Base-by-base conservation (phyloP, 2,888 invertebrate species). In the Tenthredo distinguenda region DNA sequence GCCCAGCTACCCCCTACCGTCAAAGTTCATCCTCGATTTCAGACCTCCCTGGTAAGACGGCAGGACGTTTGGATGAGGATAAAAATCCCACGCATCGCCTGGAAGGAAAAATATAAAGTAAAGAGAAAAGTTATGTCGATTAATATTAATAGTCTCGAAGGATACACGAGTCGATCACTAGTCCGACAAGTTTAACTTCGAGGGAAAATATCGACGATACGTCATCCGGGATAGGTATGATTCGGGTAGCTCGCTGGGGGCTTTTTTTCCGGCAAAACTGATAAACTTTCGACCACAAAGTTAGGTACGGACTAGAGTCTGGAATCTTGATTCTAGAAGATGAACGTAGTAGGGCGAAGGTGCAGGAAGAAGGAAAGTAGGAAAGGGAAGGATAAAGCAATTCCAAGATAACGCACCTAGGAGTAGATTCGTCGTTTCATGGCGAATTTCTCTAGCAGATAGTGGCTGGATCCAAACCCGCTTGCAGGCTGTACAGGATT, bases 381-480 rank as follows among this genome's bases (percentile, higher is more conserved):
- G 68, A 26, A 31, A 43, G 21, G 72, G 21, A 74, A 18, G 72
- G 72, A 74, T 74, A 43, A 43, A 43, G 72, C 72, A 74, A 74
- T 74, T 74, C 43, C 43, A n/a, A 43, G 72, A 74, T 21, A 74
- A 74, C 72, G n/a, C 72, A 21, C n/a, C 26, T n/a, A 43, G 43
- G 40, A 74, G 72, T 74, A 43, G 72, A 68, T 34, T 34, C 68
- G 68, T 68, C 68, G 68, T 68, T 68, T 34, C 68, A 18, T 68
- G 15, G 68, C 6, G 18, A 68, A 74, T 74, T 21, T 43, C 72
- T 43, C 43, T 43, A 26, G 21, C 72, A 31, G 43, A 74, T 74
- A 40, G 43, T 74, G 40, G 26, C 72, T 12, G 26, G 72, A 40
- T 74, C 72, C n/a, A 43, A 74, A 34, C 15, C 72, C 4, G 5